phyloP scores from a whole-genome alignment of 2,797 vertebrate genomes.

The Triplophysa bombifrons region DNA sequence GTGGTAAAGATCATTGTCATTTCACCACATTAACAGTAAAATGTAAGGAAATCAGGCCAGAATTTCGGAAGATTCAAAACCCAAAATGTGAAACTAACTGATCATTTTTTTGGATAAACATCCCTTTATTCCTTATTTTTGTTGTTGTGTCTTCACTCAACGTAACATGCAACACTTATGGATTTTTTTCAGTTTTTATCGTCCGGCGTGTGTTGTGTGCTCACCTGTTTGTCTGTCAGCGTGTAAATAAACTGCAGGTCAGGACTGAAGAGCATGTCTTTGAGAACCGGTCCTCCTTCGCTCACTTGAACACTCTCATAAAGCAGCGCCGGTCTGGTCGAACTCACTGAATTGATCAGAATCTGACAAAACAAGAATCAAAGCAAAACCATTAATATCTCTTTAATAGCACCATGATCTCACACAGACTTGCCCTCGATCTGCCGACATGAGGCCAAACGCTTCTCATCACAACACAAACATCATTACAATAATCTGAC shows the following conservation, averaged over 20 bases:
- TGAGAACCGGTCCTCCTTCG: constrained; percentile 84
- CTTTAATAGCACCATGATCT: not conserved
- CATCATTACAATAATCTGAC: constrained; percentile 4
- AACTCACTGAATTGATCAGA: constrained; percentile 83
- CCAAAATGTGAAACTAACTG: no score
- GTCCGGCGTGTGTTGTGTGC: not conserved
- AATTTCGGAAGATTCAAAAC: no score
- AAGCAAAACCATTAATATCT: not conserved
- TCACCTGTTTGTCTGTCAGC: constrained; percentile 92
- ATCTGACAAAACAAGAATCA: constrained; percentile 75
- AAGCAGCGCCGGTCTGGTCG: constrained; percentile 77
- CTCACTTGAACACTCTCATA: constrained; percentile 93
- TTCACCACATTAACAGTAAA: no score
- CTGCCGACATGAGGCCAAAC: not conserved
- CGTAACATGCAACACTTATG: no score
- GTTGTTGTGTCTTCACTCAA: no score
- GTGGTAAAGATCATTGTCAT: no score
- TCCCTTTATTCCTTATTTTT: no score
- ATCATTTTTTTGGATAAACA: no score
- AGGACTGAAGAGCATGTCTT: constrained; percentile 92
- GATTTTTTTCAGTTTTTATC: no score
- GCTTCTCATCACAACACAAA: not conserved
- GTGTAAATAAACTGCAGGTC: constrained; percentile 90
- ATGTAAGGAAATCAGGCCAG: no score
- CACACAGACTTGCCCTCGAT: not conserved